Conservation (phyloP, 2,113 vertebrate species). For the Marcusenius ussheri region DNA sequence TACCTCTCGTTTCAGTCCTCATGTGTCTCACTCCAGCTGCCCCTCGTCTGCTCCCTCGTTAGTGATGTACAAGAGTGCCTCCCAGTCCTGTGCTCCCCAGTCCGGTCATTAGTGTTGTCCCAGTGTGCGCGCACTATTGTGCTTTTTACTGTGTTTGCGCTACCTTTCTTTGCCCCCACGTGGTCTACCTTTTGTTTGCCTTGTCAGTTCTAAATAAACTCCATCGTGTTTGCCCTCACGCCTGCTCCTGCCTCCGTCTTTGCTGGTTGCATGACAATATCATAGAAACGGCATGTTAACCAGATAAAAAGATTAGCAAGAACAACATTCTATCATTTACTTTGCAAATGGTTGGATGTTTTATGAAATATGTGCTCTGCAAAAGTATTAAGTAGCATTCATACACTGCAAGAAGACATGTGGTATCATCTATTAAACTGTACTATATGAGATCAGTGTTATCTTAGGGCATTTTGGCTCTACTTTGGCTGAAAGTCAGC, state of each 20-base stretch:
- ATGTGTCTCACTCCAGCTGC: too few species aligned
- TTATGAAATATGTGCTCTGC: neutral
- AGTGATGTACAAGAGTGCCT: too few species aligned
- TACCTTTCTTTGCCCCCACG: too few species aligned
- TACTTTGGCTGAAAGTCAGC: neutral
- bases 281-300: neutral
- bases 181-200: too few species aligned
- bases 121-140: too few species aligned
- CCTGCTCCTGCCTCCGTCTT: neutral
- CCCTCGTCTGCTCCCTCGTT: too few species aligned
- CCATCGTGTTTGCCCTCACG: too few species aligned
- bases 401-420: neutral
- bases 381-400: neutral
- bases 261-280: neutral
- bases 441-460: neutral
- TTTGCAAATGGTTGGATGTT: neutral
- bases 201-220: too few species aligned
- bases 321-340: neutral
- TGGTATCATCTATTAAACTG: neutral
- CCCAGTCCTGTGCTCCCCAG: too few species aligned
- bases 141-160: too few species aligned
- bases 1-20: too few species aligned
- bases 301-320: neutral
- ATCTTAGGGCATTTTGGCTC: neutral
- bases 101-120: too few species aligned